These are phyloP conservation scores for Trogon surrucura DNA, from an alignment of 2,113 vertebrate species.

Conservation along the genomic window DNA sequence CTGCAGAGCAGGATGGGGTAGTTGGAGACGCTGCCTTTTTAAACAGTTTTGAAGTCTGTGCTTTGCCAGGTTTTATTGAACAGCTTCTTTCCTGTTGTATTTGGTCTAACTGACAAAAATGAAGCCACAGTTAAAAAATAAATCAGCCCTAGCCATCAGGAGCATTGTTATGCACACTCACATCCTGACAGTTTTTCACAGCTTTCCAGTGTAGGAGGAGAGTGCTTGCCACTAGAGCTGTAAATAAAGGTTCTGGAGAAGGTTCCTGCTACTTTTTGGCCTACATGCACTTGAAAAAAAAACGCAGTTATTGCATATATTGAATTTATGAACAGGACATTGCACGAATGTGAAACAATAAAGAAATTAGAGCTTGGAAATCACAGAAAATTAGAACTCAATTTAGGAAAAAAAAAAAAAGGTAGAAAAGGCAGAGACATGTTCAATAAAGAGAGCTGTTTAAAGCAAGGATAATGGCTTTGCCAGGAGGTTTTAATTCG, in stretches of 20 bases:
- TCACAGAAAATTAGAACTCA: conserved; percentile 26
- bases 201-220: conserved; percentile 61
- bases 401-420: not conserved
- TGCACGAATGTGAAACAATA: conserved; percentile 15
- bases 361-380: conserved; percentile 30
- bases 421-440: not conserved
- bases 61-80: conserved; percentile 18
- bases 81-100: not conserved
- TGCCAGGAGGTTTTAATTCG: conserved; percentile 45
- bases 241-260: conserved; percentile 44
- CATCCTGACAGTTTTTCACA: conserved; percentile 60
- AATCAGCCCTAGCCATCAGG: conserved; percentile 29
- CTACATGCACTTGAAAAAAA: not conserved
- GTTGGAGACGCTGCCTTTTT: not conserved
- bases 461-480: conserved; percentile 51
- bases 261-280: conserved; percentile 43
- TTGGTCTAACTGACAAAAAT: conserved; percentile 40
- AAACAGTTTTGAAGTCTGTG: not conserved
- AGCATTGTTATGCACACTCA: conserved; percentile 53
- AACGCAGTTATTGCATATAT: not conserved
- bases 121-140: conserved; percentile 64
- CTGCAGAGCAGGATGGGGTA: not conserved
- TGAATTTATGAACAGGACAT: not conserved
- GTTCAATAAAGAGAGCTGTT: conserved; percentile 2
- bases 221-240: conserved; percentile 27